These are phyloP conservation scores for Cryptomyrus ogoouensis DNA, from an alignment of 2,113 vertebrate genomes.

Conservation along the genomic window DNA sequence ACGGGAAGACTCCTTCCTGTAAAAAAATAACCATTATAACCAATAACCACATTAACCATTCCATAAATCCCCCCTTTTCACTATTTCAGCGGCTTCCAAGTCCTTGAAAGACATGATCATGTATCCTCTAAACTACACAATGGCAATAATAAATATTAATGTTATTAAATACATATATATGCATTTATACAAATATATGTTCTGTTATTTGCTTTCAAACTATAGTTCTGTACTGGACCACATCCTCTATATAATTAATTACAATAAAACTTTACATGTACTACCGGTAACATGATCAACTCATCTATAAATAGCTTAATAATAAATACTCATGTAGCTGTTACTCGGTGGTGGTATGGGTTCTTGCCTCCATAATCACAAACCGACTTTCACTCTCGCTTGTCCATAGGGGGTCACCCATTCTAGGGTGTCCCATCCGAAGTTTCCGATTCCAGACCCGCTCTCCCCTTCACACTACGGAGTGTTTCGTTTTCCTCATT, in stretches of 20 bases:
- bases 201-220: neutral
- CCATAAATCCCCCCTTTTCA: conserved; percentile 4
- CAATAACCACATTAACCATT: conserved; percentile 19
- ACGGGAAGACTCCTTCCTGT: conserved; percentile 46
- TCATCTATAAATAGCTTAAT: conserved; percentile 22
- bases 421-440: too few relatives aligned
- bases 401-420: neutral
- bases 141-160: conserved; percentile 7
- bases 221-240: conserved; percentile 3
- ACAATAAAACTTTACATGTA: conserved; percentile 13
- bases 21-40: conserved; percentile 29
- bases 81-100: neutral
- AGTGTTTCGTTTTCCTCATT: neutral
- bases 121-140: neutral
- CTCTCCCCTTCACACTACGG: neutral
- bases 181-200: neutral
- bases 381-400: neutral
- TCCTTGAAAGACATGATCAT: neutral
- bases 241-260: conserved; percentile 10
- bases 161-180: conserved; percentile 15
- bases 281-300: conserved; percentile 12
- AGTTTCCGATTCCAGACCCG: neutral
- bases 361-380: neutral
- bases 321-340: neutral
- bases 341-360: neutral